These are phyloP conservation scores for Neodon shergylaensis DNA, from an alignment of 2,113 vertebrate genomes.

Conservation along the genomic window DNA sequence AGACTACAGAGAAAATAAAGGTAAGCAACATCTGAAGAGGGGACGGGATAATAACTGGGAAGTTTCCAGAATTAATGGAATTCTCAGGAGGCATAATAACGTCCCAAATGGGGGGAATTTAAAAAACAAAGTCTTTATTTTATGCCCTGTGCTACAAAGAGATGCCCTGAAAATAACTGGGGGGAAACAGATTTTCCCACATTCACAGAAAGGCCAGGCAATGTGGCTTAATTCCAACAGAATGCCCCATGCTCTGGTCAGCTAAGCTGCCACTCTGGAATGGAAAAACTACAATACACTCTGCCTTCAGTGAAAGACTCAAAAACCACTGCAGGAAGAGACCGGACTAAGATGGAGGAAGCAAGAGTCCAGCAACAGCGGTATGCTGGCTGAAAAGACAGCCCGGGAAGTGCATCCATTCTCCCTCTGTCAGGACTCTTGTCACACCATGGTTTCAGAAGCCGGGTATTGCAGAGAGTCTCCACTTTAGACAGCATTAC, in stretches of 20 bases:
- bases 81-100: neutral
- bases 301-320: neutral
- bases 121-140: neutral
- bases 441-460: neutral
- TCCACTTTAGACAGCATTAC: neutral
- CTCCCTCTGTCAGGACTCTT: no score
- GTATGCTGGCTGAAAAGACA: neutral
- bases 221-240: neutral
- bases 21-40: neutral
- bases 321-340: neutral
- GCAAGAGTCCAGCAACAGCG: neutral
- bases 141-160: neutral
- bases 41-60: neutral
- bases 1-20: neutral
- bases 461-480: neutral
- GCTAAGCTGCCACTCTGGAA: neutral
- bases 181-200: neutral
- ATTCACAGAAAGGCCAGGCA: neutral
- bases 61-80: constrained; percentile 10
- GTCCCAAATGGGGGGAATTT: neutral
- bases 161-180: neutral
- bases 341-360: neutral
- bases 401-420: no score
- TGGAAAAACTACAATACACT: constrained; percentile 1
- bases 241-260: neutral